These are phyloP conservation scores for Chionoecetes opilio DNA, from an alignment of 1,140 invertebrate genomes.

Conservation along the genomic window DNA sequence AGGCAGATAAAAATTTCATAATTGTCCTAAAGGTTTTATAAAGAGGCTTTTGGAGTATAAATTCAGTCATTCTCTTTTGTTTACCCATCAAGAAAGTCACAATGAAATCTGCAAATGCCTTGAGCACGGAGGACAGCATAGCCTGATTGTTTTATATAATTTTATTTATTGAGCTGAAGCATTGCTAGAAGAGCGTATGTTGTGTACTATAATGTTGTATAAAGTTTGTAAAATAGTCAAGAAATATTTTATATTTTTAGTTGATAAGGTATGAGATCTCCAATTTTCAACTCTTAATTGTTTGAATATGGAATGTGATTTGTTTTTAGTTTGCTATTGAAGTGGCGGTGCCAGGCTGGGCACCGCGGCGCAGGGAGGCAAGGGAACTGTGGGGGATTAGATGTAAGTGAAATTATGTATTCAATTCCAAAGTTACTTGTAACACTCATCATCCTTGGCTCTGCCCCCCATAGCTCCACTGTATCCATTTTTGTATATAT, in stretches of 20 bases:
- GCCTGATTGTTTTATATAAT: conserved; percentile 79
- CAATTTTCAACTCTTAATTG: conserved; percentile 79
- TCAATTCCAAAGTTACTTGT: conserved; percentile 76
- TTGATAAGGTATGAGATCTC: conserved; percentile 80
- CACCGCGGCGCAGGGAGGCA: conserved; percentile 69
- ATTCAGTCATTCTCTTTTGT: conserved; percentile 78
- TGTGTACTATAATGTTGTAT: conserved; percentile 80
- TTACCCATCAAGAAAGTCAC: conserved; percentile 73
- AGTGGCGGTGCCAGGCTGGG: conserved; percentile 70
- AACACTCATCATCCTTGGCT: conserved; percentile 69
- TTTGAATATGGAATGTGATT: conserved; percentile 76
- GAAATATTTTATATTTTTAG: conserved; percentile 81
- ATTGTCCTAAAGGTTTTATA: conserved; percentile 45
- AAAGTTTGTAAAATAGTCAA: conserved; percentile 80
- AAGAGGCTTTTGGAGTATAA: conserved; percentile 62
- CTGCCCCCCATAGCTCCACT: conserved; percentile 68
- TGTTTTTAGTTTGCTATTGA: conserved; percentile 75
- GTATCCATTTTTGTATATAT: conserved; percentile 68
- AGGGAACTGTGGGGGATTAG: conserved; percentile 75
- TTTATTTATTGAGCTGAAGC: conserved; percentile 79
- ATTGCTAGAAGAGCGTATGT: conserved; percentile 80
- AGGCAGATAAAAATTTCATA: conserved; percentile 73
- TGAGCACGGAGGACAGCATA: conserved; percentile 76
- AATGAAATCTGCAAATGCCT: conserved; percentile 76
- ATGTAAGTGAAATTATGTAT: conserved; percentile 72